These are phyloP conservation scores for Tychaedon coryphoeus DNA, from an alignment of 2,113 vertebrate species.

Conservation along the genomic window DNA sequence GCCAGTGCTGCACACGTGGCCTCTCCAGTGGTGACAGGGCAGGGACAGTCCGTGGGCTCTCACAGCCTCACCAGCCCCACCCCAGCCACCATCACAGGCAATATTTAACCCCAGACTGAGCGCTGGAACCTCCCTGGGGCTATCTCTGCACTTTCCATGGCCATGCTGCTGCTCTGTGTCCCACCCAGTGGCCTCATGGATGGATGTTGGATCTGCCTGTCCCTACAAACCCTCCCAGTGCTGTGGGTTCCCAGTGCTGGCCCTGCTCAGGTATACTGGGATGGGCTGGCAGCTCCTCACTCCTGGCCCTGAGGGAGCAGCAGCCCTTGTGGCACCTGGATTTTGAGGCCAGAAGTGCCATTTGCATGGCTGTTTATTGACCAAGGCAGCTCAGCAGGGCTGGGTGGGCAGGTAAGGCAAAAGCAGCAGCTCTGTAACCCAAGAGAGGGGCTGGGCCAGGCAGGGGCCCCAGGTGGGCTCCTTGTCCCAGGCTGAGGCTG, in stretches of 20 bases:
- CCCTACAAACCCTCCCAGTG: no score
- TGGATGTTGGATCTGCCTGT: neutral
- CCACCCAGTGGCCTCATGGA: rapidly evolving
- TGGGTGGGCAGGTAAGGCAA: neutral
- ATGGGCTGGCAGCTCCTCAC: neutral
- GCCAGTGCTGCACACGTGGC: rapidly evolving
- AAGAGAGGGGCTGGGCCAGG: neutral
- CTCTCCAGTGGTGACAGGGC: neutral
- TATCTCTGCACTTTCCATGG: rapidly evolving
- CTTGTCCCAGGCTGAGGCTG: neutral
- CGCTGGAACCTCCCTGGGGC: rapidly evolving
- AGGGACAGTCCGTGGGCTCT: rapidly evolving
- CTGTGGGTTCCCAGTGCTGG: neutral
- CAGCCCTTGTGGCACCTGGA: neutral
- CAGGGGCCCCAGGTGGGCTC: no score
- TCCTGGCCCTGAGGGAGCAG: neutral
- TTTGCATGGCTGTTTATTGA: rapidly evolving
- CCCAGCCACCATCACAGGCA: neutral
- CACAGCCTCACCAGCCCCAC: neutral
- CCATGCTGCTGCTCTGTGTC: rapidly evolving
- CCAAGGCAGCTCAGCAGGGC: neutral
- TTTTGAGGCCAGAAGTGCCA: rapidly evolving
- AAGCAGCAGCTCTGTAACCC: neutral
- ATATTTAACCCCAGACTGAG: neutral
- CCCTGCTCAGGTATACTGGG: rapidly evolving